Evolutionary conservation across 2,888 invertebrate species (phyloP).

Genomic region (Cephalotes varians): DNA sequence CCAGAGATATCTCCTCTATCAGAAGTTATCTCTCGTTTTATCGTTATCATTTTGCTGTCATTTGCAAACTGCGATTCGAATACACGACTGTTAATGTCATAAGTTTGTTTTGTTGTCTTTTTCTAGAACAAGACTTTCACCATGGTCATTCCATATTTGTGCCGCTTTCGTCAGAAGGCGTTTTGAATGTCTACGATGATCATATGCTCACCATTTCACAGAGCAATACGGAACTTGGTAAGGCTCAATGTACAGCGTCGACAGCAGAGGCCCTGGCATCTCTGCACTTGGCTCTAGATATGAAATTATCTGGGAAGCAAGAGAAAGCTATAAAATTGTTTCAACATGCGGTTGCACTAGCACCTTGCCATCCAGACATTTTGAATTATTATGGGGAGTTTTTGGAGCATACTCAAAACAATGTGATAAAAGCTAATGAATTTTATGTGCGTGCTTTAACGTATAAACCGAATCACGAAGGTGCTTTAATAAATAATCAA

Average conservation of each 20-base stretch:
- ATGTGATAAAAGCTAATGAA: conserved; percentile 96
- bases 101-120: background rate
- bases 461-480: conserved; percentile 93
- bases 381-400: conserved; percentile 97
- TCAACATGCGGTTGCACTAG: conserved; percentile 96
- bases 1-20: too few relatives aligned
- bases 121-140: conserved; percentile 70
- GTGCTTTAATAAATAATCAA: conserved; percentile 92
- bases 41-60: background rate
- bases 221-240: conserved; percentile 60
- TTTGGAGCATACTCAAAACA: conserved; percentile 93
- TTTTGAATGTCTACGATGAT: conserved; percentile 80
- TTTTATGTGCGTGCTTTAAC: conserved; percentile 95
- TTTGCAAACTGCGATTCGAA: background rate
- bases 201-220: conserved; percentile 72
- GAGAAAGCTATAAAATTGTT: conserved; percentile 95
- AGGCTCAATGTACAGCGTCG: conserved; percentile 81
- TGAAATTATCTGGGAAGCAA: conserved; percentile 93
- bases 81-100: background rate
- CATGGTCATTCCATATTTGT: conserved; percentile 71
- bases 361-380: conserved; percentile 97
- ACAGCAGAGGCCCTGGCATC: conserved; percentile 94
- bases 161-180: conserved; percentile 77
- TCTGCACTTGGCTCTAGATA: conserved; percentile 93
- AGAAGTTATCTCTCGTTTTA: background rate